Base-by-base conservation (phyloP, 2,888 invertebrate species). In the Cephus runcator region DNA sequence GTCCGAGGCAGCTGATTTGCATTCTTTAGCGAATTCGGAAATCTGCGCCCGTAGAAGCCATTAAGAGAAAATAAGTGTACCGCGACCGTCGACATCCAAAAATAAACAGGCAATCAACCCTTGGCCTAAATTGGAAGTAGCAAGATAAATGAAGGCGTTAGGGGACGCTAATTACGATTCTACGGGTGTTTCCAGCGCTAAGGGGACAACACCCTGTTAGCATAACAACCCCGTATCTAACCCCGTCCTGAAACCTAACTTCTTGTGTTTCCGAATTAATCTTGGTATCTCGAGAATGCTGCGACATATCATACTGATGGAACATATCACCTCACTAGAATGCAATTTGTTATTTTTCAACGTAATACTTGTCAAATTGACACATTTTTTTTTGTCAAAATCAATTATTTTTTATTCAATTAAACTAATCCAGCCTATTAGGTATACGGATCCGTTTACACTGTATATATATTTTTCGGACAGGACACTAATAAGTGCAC, bases 141-240 rank as follows among this genome's bases (percentile, higher is more conserved):
- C 79, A 80, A 84, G 85, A 84, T 81, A 81, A 85, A 83, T 79
- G 81, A 83, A 83, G 81, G 80, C 77, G 82, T 81, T 82, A 77
- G 82, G 82, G 81, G 79, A 77, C 76, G 84, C 82, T 85, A 87
- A 84, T 85, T 84, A 81, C 82, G 79, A 84, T 84, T 85, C 81
- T 71, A 76, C 77, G 80, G 83, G 77, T 80, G 75, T 79, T 82
- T 76, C 77, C 78, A 74, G 74, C 78, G 77, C 74, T 79, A 82
- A 83, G 81, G 81, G 84, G 83, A 83, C 84, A 81, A 81, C 79
- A 79, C 81, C 71, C 74, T 81, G 77, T 85, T 85, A 80, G 81
- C 77, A 79, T 77, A 85, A 82, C 80, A 82, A 75, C 73, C 69
- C 69, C 34, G 35, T 31, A 76, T 73, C 69, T 78, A 71, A 79